Evolutionary conservation across 2,888 invertebrate species (phyloP), one percentile per base, ranked within the genome.

Genomic region (Protophormia terraenovae): DNA sequence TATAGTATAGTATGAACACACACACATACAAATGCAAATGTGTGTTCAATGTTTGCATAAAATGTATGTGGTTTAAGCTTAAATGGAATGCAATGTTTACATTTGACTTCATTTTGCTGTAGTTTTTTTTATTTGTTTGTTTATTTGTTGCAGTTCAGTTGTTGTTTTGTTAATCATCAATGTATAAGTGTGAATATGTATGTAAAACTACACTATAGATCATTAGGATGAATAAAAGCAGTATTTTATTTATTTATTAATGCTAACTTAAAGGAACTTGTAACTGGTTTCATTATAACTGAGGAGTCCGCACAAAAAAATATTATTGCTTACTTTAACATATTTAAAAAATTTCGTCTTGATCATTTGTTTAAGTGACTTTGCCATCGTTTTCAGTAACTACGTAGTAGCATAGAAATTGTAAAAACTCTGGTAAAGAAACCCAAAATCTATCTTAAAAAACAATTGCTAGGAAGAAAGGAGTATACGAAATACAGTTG

Each of bases 81-180:
- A 71, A 71, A 78, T 69, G 67, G 75, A 67, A 81, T 53, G 22
- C 24, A 60, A 67, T 81, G 67, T 81, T 75, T 81, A 62, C 53
- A 60, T 69, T 62, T 73, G 67, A 60, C 81, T 75, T 50, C 62
- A 75, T 62, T 62, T 45, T 62, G 19, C 73, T 62, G n/a, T n/a
- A 47, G n/a, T 58, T 24, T 27, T 22, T 60, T 72, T 60, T 71
- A 12, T 35, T 35, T 60, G 45, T 72, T 60, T 72, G 22, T 45
- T 72, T 64, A 41, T 64, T 24, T 64, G 22, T 64, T 41, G 38
- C 38, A 38, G 41, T 64, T 38, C 58, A 60, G 32, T 35, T 60
- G 35, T 60, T 64, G 24, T 64, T 32, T 62, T 24, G 19, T 50
- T 8, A 50, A 50, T 22, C 22, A 50, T 10, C 22, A 12, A 22